A percentile compares a stretch with the other conserved stretches of the same genome.
Evolutionary conservation across 2,797 vertebrate genomes (phyloP).

Genomic region (Pampus argenteus): DNA sequence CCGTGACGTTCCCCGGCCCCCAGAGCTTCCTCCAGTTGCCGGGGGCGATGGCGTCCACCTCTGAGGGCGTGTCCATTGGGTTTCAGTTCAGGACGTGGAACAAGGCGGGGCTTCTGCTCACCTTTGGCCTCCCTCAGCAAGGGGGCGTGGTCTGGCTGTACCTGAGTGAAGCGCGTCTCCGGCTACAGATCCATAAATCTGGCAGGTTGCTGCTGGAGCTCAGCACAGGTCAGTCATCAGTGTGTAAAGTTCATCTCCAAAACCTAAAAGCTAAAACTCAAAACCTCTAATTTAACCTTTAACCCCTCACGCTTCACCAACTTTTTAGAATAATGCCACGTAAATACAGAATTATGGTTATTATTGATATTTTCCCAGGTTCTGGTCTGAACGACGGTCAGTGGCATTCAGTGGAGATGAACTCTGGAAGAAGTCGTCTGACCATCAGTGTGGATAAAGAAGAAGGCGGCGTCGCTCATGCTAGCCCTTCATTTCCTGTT

Average conservation of each 20-base stretch:
- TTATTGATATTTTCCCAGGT: conserved; percentile 75
- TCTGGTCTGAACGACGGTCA: conserved; percentile 89
- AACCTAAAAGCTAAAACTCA: not conserved
- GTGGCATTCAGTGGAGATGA: conserved; percentile 90
- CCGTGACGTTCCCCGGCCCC: conserved; percentile 89
- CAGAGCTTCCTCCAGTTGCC: conserved; percentile 89
- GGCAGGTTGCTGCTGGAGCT: conserved; percentile 84
- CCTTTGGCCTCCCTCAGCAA: conserved; percentile 81
- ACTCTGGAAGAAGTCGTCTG: conserved; percentile 82
- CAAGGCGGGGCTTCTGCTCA: conserved; percentile 88
- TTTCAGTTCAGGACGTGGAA: conserved; percentile 96
- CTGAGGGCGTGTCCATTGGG: conserved; percentile 76
- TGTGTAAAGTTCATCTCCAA: not conserved
- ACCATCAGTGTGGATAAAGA: conserved; percentile 86
- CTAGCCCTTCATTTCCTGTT: conserved; percentile 76
- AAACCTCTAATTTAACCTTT: not conserved
- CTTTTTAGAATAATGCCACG: not conserved
- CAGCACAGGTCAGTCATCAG: conserved; percentile 84
- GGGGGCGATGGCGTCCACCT: conserved; percentile 25
- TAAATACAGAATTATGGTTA: not conserved
- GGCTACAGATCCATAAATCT: conserved; percentile 85
- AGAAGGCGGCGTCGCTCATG: conserved; percentile 68
- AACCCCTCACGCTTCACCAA: not conserved
- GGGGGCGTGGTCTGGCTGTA: conserved; percentile 84
- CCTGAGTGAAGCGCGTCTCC: conserved; percentile 87